Percentiles rank a stretch among this genome's conserved stretches.
Evolutionary conservation across 1,140 invertebrate genomes (phyloP).

Genomic region (Neocloeon triangulifer): DNA sequence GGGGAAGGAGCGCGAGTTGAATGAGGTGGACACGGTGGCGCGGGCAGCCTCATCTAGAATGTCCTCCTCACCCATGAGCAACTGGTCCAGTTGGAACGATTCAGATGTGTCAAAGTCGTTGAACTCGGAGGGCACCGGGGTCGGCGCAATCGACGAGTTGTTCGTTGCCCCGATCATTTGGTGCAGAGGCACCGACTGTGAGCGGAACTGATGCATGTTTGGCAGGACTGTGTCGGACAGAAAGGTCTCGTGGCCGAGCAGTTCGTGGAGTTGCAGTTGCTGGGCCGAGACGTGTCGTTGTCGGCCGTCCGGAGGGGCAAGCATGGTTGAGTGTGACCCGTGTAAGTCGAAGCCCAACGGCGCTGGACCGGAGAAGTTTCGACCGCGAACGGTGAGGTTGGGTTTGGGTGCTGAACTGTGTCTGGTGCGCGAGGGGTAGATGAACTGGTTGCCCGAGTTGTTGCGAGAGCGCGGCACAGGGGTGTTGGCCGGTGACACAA

Average conservation of each 20-base stretch:
- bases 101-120: conserved; percentile 34
- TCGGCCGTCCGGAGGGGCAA: too few species aligned
- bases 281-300: conserved; percentile 7
- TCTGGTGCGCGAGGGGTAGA: neutral
- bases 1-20: conserved; percentile 18
- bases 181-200: conserved; percentile 52
- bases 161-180: conserved; percentile 29
- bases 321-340: too few species aligned
- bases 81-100: conserved; percentile 15
- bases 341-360: neutral
- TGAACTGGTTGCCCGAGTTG: conserved; percentile 20
- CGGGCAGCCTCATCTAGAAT: conserved; percentile 12
- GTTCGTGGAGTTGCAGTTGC: conserved; percentile 12
- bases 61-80: conserved; percentile 17
- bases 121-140: conserved; percentile 42
- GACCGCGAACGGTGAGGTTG: neutral
- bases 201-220: conserved; percentile 17
- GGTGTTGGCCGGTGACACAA: conserved; percentile 60
- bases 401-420: conserved; percentile 2
- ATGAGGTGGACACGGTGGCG: conserved; percentile 14
- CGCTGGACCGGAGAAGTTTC: too few species aligned
- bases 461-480: conserved; percentile 32
- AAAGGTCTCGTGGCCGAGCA: conserved; percentile 25
- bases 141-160: conserved; percentile 39
- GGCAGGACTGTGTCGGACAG: conserved; percentile 16